Evolutionary conservation across 1,140 invertebrate genomes (phyloP), one percentile per base, ranked within the genome.

Genomic region (Eufriesea mexicana): DNA sequence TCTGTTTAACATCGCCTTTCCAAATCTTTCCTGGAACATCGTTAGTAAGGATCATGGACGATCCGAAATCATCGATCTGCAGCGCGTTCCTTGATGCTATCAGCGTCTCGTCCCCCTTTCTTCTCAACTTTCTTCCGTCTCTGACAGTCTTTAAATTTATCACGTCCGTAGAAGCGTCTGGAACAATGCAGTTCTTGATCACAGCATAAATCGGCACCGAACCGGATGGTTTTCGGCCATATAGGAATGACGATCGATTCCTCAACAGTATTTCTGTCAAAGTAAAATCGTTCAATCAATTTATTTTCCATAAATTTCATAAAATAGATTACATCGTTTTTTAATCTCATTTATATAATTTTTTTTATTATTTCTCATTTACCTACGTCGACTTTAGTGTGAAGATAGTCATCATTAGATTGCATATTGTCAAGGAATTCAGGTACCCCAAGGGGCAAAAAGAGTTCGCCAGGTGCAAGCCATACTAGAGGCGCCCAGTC

Each of bases 401-500:
- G 94, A 80, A 96, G 92, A 90, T 95, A 95, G 75, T 94, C 93
- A 0, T 90, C 86, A 59, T 89, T 92, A 35, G 94, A 92, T 79
- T 95, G 92, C 47, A 96, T 95, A 89, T 96, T 93, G 75, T 95
- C 90, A 23, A 96, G 90, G 88, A 96, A 96, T 79, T 96, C 95
- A 64, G 96, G 94, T 18, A 96, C 95, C 80, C 94, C 95, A 67
- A 95, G 91, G 0, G 96, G 96, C 88, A 96, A 93, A 82, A 95
- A 96, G 92, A 95, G 95, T 91, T 96, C 96, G 70, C 95, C 95
- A 12, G 96, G 96, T 68, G 95, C 95, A 51, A 96, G 91, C 95
- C 95, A 96, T 45, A 96, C 94, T n/a, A 96, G 90, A 9, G 96
- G 96, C 5, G 96, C 95, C 96, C 96, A 96, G 90, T 95, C 92